Evolutionary conservation across 2,797 vertebrate species (phyloP).

Genomic region (Poeciliopsis turneri): DNA sequence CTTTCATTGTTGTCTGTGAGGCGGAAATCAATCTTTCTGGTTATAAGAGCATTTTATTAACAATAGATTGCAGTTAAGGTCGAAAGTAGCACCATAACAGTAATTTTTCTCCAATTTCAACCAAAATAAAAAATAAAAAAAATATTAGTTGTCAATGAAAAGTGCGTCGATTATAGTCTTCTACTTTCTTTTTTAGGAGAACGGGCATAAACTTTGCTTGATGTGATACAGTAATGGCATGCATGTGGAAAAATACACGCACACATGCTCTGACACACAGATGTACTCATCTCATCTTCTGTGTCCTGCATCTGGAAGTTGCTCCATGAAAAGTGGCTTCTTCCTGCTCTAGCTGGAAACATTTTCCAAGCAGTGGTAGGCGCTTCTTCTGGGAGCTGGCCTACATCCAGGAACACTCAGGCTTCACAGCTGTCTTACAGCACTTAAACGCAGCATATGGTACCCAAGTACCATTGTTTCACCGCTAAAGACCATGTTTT

Average conservation of each 20-base stretch:
- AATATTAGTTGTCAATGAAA: conserved; percentile 20
- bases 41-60: conserved; percentile 2
- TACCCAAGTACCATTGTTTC: conserved; percentile 83
- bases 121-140: conserved; percentile 29
- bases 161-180: conserved; percentile 35
- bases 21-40: conserved; percentile 27
- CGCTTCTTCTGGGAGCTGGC: conserved; percentile 84
- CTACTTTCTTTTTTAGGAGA: conserved; percentile 52
- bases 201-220: conserved; percentile 37
- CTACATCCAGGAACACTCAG: conserved; percentile 81
- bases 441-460: conserved; percentile 85
- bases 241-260: conserved; percentile 54
- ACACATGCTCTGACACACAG: conserved; percentile 31
- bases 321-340: conserved; percentile 82
- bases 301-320: conserved; percentile 83
- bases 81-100: not conserved
- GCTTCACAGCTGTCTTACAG: conserved; percentile 84
- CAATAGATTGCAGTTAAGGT: not conserved
- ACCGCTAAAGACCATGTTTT: conserved; percentile 80
- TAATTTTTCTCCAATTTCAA: not conserved
- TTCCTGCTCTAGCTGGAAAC: conserved; percentile 83
- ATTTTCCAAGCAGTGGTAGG: conserved; percentile 79
- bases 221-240: conserved; percentile 44
- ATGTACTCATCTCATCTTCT: conserved; percentile 63
- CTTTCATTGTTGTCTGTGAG: conserved; percentile 34